phyloP scores from a whole-genome alignment of 2,888 invertebrate genomes.

The Chirona hameri region DNA sequence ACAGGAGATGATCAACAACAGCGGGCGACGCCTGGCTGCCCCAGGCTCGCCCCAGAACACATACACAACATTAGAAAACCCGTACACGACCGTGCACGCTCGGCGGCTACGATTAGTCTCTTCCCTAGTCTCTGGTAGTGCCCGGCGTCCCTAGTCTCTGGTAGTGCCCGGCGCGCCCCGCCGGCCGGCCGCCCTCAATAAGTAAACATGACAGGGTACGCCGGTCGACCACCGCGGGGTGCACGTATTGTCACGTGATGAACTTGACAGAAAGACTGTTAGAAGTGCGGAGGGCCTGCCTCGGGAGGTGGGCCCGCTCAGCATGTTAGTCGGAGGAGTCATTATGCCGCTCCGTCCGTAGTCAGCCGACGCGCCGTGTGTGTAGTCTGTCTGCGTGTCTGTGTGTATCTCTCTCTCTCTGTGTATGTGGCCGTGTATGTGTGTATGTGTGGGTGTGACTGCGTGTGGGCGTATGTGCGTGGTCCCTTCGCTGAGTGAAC shows the following conservation, averaged over 20 bases:
- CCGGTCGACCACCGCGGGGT: not conserved
- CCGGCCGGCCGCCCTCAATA: not conserved
- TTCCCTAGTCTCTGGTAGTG: not conserved
- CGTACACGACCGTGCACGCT: not conserved
- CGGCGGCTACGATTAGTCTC: not conserved
- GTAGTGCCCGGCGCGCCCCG: not conserved
- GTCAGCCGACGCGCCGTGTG: not conserved
- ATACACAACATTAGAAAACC: slow-evolving; percentile 7
- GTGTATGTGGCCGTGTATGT: not conserved
- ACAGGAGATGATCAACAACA: not conserved
- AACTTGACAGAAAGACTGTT: not conserved
- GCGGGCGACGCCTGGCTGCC: not conserved
- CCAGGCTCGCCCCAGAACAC: not conserved
- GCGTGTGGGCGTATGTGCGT: not conserved
- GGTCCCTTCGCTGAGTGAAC: not conserved
- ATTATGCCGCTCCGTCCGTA: not conserved
- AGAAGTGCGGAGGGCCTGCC: not conserved
- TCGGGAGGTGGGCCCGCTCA: not conserved
- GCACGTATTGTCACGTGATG: not conserved
- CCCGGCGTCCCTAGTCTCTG: not conserved
- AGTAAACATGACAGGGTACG: not conserved
- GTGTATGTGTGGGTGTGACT: not conserved
- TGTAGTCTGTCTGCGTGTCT: not conserved
- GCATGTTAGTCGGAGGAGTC: not conserved
- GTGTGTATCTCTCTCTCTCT: no score